Evolutionary conservation across 2,797 vertebrate species (phyloP).

Genomic region (Lacerta viridis): DNA sequence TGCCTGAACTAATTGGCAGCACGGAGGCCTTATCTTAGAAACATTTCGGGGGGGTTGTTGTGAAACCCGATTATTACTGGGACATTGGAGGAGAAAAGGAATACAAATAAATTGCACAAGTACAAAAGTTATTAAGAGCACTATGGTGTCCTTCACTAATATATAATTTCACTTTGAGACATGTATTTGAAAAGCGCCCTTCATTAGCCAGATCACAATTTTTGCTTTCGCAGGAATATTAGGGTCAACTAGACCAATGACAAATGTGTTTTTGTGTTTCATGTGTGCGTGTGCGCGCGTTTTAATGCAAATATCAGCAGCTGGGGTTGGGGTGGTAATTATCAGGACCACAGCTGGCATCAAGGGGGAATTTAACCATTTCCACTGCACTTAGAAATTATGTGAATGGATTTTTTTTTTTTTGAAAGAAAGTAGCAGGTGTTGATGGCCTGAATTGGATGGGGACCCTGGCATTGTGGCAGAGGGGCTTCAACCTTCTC

Average conservation of each 20-base stretch:
- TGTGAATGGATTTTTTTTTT: too few relatives aligned
- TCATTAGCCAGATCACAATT: background rate
- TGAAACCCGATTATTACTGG: conserved; percentile 2
- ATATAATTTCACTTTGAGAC: background rate
- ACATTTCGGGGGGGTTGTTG: background rate
- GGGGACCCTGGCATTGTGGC: background rate
- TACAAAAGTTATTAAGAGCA: conserved; percentile 4
- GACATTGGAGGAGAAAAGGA: background rate
- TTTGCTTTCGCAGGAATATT: background rate
- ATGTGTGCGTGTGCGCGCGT: too few relatives aligned
- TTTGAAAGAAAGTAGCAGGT: too few relatives aligned
- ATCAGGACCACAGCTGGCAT: background rate
- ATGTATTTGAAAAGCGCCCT: background rate
- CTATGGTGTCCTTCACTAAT: background rate
- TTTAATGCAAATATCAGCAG: background rate
- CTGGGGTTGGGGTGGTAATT: background rate
- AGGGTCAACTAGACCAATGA: background rate
- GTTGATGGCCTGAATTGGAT: background rate
- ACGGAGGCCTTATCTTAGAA: conserved; percentile 18
- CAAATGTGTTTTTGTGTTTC: background rate
- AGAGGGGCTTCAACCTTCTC: background rate
- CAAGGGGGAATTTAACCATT: background rate
- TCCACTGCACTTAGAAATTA: too few relatives aligned
- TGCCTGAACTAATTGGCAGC: conserved; percentile 37
- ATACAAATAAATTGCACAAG: background rate